Evolutionary conservation across 2,888 invertebrate genomes (phyloP).

Genomic region (Carterocephalus palaemon): DNA sequence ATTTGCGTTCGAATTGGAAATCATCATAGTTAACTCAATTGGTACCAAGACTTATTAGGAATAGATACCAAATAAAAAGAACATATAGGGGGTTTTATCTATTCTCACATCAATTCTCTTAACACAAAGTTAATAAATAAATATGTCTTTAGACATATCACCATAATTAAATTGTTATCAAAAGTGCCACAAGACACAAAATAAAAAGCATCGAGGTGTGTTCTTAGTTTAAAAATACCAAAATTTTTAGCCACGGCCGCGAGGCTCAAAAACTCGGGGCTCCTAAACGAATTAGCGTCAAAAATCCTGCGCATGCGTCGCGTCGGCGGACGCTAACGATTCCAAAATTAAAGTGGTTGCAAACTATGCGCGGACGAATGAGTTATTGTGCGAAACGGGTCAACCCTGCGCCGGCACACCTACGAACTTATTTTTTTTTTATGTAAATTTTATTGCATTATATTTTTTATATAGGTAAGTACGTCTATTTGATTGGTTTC

Average conservation of each 20-base stretch:
- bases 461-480: too few species aligned
- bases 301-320: slow-evolving; percentile 47
- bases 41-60: too few species aligned
- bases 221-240: slow-evolving; percentile 20
- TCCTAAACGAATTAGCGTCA: slow-evolving; percentile 56
- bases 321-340: slow-evolving; percentile 46
- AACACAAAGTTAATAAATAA: too few species aligned
- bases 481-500: too few species aligned
- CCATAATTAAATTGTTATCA: slow-evolving; percentile 19
- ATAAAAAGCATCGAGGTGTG: slow-evolving; percentile 15
- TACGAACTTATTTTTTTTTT: slow-evolving; percentile 2
- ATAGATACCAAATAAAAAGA: too few species aligned
- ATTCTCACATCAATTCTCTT: too few species aligned
- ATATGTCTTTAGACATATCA: too few species aligned
- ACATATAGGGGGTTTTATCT: too few species aligned
- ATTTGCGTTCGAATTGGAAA: too few species aligned
- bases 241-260: slow-evolving; percentile 21
- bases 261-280: slow-evolving; percentile 38
- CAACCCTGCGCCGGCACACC: slow-evolving; percentile 9
- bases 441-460: too few species aligned
- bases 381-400: slow-evolving; percentile 41
- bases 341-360: slow-evolving; percentile 47
- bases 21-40: too few species aligned
- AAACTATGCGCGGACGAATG: slow-evolving; percentile 49
- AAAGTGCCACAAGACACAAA: slow-evolving; percentile 16